Evolutionary conservation across 2,113 vertebrate genomes (phyloP).

Genomic region (Platysteira castanea): DNA sequence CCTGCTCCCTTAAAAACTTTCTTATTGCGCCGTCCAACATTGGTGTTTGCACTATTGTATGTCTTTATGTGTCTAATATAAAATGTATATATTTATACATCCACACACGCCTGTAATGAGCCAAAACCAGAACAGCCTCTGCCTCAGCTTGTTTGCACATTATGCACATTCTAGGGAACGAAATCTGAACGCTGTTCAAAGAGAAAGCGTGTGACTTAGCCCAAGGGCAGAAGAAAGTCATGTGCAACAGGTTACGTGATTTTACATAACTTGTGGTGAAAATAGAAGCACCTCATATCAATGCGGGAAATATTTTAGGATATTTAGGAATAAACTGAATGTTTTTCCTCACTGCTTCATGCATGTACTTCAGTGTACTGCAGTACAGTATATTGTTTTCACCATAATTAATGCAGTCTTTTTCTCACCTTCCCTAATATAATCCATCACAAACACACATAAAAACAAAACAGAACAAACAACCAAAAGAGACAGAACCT

Average conservation of each 20-base stretch:
- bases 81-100: not conserved
- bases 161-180: not conserved
- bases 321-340: not conserved
- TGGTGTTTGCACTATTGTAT: not conserved
- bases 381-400: not conserved
- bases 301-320: not conserved
- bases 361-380: not conserved
- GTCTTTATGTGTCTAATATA: not conserved
- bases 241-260: not conserved
- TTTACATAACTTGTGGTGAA: not conserved
- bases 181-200: not conserved
- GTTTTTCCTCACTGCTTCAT: not conserved
- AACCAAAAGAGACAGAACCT: no score
- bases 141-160: slow-evolving; percentile 21
- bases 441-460: not conserved
- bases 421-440: not conserved
- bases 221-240: not conserved
- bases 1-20: not conserved
- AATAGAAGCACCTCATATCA: not conserved
- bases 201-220: not conserved
- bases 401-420: not conserved
- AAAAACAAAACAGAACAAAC: not conserved
- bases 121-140: not conserved
- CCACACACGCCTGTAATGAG: not conserved
- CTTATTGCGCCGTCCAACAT: not conserved